phyloP scores from a whole-genome alignment of 2,113 vertebrate species.

The Tupaia chinensis region DNA sequence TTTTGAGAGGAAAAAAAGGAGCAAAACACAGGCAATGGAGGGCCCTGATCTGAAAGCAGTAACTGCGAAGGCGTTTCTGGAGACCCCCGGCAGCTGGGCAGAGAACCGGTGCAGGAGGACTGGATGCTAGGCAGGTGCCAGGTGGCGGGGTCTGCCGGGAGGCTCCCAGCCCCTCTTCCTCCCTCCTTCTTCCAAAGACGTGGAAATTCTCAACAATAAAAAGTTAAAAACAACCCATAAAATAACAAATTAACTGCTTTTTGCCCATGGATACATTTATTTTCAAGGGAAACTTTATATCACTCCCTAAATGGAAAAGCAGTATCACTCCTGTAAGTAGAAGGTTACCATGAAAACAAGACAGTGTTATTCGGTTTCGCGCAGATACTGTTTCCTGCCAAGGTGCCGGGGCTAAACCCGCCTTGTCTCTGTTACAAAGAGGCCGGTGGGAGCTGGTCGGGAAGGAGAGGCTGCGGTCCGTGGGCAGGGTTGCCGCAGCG shows the following conservation, averaged over 20 bases:
- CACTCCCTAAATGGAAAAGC: conserved; percentile 68
- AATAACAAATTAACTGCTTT: background rate
- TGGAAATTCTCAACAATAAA: background rate
- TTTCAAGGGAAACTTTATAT: conserved; percentile 68
- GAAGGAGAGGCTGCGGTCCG: too few relatives aligned
- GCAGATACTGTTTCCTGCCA: conserved; percentile 70
- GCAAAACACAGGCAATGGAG: too few relatives aligned
- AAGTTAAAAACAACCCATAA: background rate
- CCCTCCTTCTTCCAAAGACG: background rate
- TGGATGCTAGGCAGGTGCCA: too few relatives aligned
- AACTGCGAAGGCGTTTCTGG: too few relatives aligned
- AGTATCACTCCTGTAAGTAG: conserved; percentile 53
- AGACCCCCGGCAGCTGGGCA: too few relatives aligned
- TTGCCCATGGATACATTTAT: background rate
- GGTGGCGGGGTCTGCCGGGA: too few relatives aligned
- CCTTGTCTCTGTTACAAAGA: background rate
- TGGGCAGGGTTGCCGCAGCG: too few relatives aligned
- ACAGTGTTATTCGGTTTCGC: conserved; percentile 66
- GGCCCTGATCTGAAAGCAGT: too few relatives aligned
- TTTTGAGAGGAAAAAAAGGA: too few relatives aligned
- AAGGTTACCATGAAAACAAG: conserved; percentile 78
- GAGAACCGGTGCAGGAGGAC: too few relatives aligned
- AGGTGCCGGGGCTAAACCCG: background rate
- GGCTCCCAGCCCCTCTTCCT: too few relatives aligned
- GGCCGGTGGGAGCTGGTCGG: too few relatives aligned